Evolutionary conservation across 1,140 invertebrate species (phyloP).

Genomic region (Parasteatoda tepidariorum): DNA sequence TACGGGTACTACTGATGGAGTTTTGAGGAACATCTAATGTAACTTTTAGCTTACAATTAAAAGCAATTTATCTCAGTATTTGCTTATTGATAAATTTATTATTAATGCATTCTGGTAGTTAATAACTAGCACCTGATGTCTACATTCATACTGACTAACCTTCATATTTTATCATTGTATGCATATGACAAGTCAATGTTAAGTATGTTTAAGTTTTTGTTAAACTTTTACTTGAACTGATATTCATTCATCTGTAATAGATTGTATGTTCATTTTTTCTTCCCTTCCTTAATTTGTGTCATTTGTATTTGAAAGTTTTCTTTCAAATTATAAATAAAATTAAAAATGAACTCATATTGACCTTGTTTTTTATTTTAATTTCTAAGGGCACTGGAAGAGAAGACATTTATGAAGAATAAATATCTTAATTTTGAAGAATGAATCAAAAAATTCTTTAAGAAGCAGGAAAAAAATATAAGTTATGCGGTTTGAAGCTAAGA

Average conservation of each 20-base stretch:
- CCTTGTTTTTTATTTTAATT: conserved; percentile 60
- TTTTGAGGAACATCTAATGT: not conserved
- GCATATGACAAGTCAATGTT: not conserved
- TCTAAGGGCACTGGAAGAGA: conserved; percentile 57
- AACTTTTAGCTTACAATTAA: not conserved
- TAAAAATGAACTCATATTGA: conserved; percentile 54
- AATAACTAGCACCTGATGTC: not conserved
- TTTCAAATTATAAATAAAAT: conserved; percentile 36
- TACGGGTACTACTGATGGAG: conserved; percentile 61
- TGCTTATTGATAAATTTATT: not conserved
- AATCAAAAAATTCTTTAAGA: conserved; percentile 40
- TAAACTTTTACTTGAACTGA: not conserved
- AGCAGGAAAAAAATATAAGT: conserved; percentile 28
- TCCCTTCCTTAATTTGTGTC: too few relatives aligned
- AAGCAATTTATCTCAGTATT: not conserved
- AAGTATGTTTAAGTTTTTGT: not conserved
- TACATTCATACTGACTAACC: too few relatives aligned
- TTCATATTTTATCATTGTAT: not conserved
- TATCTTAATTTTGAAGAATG: conserved; percentile 49
- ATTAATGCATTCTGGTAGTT: too few relatives aligned
- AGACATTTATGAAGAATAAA: conserved; percentile 39
- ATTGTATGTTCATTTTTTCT: not conserved
- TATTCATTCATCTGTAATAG: not conserved
- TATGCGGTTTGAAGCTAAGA: conserved; percentile 24
- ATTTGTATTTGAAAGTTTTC: conserved; percentile 20